Base-by-base conservation (phyloP, 2,113 vertebrate species). In the Oreocharis arfaki region DNA sequence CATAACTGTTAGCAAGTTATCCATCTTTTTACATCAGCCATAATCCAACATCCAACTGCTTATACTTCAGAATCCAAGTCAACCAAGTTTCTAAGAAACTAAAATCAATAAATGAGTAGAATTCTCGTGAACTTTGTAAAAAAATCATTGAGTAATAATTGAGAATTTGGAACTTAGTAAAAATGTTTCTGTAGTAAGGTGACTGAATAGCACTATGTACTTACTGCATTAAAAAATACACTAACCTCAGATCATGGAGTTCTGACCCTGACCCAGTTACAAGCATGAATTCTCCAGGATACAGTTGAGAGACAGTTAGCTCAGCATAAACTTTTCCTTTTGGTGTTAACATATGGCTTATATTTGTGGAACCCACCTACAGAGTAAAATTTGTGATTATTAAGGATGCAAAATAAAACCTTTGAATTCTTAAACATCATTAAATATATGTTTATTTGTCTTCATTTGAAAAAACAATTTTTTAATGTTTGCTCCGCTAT, bases 271-370 rank as follows among this genome's bases (percentile, higher is more conserved):
- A 99, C 50, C 99, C 99, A 56, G 99, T 99, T 96, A 99, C 89
- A 77, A 99, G 98, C 90, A 99, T 80, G 95, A 99, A 99, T 92
- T 99, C 98, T 67, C 98, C 99, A 10, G 98, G 98, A 73, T 97
- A 84, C 46, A 98, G 84, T 52, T 99, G 99, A 89, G 99, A 99
- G 78, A 99, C 98, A 7, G 99, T 99, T 93, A 99, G 96, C 94
- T 99, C 99, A 17, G 99, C 99, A 59, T 98, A 99, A 44, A 99
- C 99, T 78, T 93, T 98, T 79, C 99, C 99, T 82, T 81, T 96
- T 3, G 98, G 99, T 3, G 99, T 99, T 98, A 99, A 84, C 99
- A 99, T 99, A 97, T 99, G 99, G 95, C 99, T 99, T 98, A 99
- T 99, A 77, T 99, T 99, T 81, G 99, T 99, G 60, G 98, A 97